Conservation (phyloP, 2,888 invertebrate species). For the Sepioteuthis lessoniana region DNA sequence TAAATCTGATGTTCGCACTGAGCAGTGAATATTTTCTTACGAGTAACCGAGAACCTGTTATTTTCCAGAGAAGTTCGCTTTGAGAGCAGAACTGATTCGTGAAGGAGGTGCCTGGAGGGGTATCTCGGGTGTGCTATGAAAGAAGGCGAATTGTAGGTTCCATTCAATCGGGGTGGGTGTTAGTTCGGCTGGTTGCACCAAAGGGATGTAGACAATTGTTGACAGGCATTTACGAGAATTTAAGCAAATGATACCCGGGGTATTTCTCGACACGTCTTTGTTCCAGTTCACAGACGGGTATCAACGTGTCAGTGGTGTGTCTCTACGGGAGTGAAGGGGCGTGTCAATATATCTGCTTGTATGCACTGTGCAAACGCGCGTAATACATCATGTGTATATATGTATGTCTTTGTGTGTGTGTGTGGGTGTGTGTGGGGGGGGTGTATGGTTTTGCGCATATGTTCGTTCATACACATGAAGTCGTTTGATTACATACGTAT, state of each 20-base stretch:
- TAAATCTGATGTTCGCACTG: neutral
- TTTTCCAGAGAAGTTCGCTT: neutral
- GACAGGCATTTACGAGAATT: conserved; percentile 9
- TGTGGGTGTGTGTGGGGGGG: too few species aligned
- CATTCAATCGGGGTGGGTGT: neutral
- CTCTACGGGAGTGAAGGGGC: neutral
- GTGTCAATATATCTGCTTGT: neutral
- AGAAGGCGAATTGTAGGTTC: neutral
- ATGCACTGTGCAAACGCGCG: neutral
- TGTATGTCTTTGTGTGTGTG: too few species aligned
- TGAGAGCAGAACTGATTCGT: neutral
- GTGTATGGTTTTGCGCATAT: too few species aligned
- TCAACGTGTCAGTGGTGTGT: neutral
- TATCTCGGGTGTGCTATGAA: neutral
- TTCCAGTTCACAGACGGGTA: neutral
- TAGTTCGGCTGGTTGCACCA: neutral
- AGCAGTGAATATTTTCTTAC: neutral
- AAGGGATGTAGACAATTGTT: neutral
- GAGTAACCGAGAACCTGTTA: neutral
- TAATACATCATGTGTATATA: neutral
- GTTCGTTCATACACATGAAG: too few species aligned
- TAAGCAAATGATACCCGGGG: conserved; percentile 9
- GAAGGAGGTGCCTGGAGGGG: neutral
- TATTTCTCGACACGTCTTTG: neutral
- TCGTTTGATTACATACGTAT: too few species aligned